Conservation (phyloP, 2,113 vertebrate genomes). For the Cephalopholis sonnerati region DNA sequence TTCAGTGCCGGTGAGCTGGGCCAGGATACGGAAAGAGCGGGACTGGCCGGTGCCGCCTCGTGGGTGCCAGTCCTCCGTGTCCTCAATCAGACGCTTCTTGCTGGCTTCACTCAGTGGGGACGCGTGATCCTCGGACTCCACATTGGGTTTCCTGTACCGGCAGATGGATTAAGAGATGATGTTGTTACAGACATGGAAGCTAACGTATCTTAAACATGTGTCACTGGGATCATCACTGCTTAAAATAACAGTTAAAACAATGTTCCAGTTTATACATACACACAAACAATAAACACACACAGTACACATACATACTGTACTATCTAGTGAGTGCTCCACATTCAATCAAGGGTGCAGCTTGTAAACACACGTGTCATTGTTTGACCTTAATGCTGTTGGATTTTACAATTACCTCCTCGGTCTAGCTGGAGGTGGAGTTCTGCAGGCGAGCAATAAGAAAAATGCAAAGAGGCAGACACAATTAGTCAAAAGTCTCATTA, state of each 20-base stretch:
- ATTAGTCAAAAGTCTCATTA: constrained; percentile 20
- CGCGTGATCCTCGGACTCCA: constrained; percentile 85
- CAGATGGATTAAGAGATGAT: constrained; percentile 1
- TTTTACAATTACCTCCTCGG: constrained; percentile 67
- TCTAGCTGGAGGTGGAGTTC: constrained; percentile 65
- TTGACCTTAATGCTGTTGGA: constrained; percentile 5
- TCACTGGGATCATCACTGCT: background rate
- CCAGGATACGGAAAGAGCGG: constrained; percentile 96
- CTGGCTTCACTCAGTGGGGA: constrained; percentile 90
- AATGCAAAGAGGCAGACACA: constrained; percentile 40
- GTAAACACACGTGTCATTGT: constrained; percentile 11
- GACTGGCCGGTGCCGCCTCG: constrained; percentile 93
- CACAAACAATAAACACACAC: background rate
- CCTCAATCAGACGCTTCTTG: constrained; percentile 96
- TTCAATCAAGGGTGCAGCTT: constrained; percentile 22
- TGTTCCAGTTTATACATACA: background rate
- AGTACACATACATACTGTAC: background rate
- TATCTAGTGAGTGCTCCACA: constrained; percentile 4
- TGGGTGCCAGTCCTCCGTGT: constrained; percentile 96
- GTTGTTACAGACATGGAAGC: background rate
- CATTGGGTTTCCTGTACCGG: constrained; percentile 84
- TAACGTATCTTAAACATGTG: background rate
- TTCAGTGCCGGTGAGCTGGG: constrained; percentile 97
- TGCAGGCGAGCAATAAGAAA: constrained; percentile 45
- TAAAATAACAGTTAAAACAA: background rate